phyloP scores from a whole-genome alignment of 2,888 invertebrate genomes.

The Nomada lathburiana region DNA sequence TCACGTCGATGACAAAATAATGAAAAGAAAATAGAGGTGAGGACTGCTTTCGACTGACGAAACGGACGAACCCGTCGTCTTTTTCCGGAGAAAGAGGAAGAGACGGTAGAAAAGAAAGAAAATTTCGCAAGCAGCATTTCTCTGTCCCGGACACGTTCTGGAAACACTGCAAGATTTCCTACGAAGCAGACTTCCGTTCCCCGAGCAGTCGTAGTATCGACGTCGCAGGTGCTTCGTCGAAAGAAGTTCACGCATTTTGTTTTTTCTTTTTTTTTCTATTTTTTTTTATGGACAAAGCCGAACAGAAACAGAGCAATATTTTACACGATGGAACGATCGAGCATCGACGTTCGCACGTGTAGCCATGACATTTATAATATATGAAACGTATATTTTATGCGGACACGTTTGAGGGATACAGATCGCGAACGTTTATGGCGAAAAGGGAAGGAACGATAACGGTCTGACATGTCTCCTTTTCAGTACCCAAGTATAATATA shows the following conservation, averaged over 20 bases:
- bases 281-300: background rate
- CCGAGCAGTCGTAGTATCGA: conserved; percentile 1
- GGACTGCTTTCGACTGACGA: conserved; percentile 23
- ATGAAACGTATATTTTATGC: conserved; percentile 38
- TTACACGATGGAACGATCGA: conserved; percentile 22
- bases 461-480: conserved; percentile 5
- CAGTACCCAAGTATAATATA: conserved; percentile 47
- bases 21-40: conserved; percentile 13
- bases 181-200: conserved; percentile 9
- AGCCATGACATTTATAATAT: conserved; percentile 68
- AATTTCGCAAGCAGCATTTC: conserved; percentile 28
- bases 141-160: conserved; percentile 21
- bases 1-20: conserved; percentile 8
- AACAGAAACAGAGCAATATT: conserved; percentile 41
- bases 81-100: background rate
- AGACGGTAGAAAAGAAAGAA: background rate
- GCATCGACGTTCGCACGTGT: conserved; percentile 44
- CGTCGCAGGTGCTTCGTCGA: conserved; percentile 14
- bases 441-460: background rate
- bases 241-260: conserved; percentile 43
- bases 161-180: conserved; percentile 1
- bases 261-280: conserved; percentile 9
- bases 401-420: background rate
- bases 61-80: background rate
- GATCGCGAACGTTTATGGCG: conserved; percentile 9